Base-by-base conservation (phyloP, 1,140 invertebrate species). In the Proctacanthus coquilletti region DNA sequence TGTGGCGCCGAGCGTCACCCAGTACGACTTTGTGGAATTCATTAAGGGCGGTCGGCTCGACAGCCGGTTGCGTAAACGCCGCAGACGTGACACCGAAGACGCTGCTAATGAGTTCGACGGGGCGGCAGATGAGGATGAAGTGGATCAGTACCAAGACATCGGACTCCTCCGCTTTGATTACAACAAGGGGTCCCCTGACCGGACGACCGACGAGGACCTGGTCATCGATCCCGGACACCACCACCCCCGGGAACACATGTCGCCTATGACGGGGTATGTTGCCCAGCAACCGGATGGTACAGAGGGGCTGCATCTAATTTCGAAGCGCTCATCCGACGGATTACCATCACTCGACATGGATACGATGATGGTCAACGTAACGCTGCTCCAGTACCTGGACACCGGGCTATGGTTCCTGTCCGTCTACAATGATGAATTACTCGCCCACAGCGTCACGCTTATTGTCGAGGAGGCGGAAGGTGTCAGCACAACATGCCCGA, bases 1-100 rank as follows among this genome's bases (percentile, higher is more conserved):
- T 60, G 81, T 87, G 17, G 82, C 84, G 1, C 91, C 92, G 1
- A 89, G 86, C 51, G 84, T 95, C 41, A 93, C 88, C 18, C 86
- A 94, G 59, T 92, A 94, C 58, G 91, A 95, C 58, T 93, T 96
- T 58, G 83, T 86, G 13, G 85, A 94, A 65, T 87, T 89, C 53
- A 78, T 89, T 44, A 78, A 80, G 52, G 83, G 82, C 14, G 83
- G 83, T 17, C 68, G 81, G 15, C 65, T 86, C 4, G 81, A 85
- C 52, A 69, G 80, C 47, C 62, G 80, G 35, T 69, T 78, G 46
- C 61, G 68, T 48, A 66, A 63, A 51, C 51, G 63, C 44, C 63
- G 62, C 34, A 49, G 46, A 18, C 46, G 50, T 31, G 48, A 35
- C 30, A 38, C 32, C 41, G 8, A 18, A 3, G 46, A 53, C 13